Conservation (phyloP, 2,888 invertebrate genomes). For the Hydraecia micacea region DNA sequence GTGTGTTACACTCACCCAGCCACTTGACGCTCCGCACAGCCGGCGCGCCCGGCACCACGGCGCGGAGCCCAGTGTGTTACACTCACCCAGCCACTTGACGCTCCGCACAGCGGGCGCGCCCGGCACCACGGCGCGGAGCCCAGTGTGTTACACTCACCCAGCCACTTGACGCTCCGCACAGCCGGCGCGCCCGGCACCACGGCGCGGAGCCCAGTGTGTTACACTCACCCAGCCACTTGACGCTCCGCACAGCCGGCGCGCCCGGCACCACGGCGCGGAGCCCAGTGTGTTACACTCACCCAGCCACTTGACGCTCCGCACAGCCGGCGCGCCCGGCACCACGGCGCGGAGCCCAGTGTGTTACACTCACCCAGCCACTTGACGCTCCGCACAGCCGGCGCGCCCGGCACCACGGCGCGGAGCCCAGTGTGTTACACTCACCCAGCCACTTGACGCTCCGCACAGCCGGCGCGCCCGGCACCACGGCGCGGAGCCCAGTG, state of each 20-base stretch:
- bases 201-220: too few relatives aligned
- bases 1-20: conserved; percentile 90
- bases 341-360: too few relatives aligned
- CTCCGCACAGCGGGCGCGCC: conserved; percentile 98
- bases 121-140: conserved; percentile 93
- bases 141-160: conserved; percentile 87
- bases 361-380: conserved; percentile 95
- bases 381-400: conserved; percentile 98
- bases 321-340: conserved; percentile 98
- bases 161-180: conserved; percentile 99
- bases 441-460: conserved; percentile 99
- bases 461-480: conserved; percentile 98
- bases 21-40: conserved; percentile 99
- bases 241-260: conserved; percentile 97
- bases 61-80: too few relatives aligned
- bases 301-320: conserved; percentile 99
- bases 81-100: conserved; percentile 97
- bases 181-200: conserved; percentile 98
- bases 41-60: conserved; percentile 97
- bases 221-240: conserved; percentile 96
- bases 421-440: conserved; percentile 67
- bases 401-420: conserved; percentile 97
- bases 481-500: too few relatives aligned
- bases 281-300: conserved; percentile 80
- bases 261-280: conserved; percentile 96